Conservation (phyloP, 2,113 vertebrate genomes). For the Aleadryas rufinucha region DNA sequence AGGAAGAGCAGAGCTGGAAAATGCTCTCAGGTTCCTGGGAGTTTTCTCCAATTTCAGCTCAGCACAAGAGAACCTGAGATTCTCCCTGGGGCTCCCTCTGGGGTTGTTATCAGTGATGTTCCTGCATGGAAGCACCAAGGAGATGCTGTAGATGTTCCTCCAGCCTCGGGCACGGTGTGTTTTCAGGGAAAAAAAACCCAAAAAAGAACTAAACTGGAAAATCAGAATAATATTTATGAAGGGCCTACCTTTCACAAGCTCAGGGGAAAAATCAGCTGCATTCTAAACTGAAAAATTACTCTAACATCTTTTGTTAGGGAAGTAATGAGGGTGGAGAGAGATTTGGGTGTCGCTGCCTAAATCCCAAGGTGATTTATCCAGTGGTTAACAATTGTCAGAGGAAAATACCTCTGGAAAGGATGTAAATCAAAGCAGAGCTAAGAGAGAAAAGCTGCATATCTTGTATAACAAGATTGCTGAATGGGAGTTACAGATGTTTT, state of each 20-base stretch:
- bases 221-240: neutral
- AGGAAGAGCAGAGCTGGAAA: neutral
- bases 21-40: neutral
- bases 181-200: neutral
- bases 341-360: neutral
- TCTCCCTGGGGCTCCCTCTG: neutral
- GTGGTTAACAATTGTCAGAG: neutral
- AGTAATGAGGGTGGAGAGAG: neutral
- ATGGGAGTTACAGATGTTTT: conserved; percentile 17
- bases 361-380: neutral
- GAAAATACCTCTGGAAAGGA: neutral
- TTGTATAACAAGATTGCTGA: neutral
- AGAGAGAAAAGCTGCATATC: neutral
- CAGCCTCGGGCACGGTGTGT: accelerated
- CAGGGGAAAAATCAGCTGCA: neutral
- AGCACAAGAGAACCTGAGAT: neutral
- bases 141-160: neutral
- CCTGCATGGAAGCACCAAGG: neutral
- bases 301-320: neutral
- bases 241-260: neutral
- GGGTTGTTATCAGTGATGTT: accelerated
- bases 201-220: neutral
- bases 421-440: conserved; percentile 11
- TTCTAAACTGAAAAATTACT: neutral
- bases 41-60: neutral